A percentile compares a stretch with the other conserved stretches of the same genome.
Evolutionary conservation across 1,140 invertebrate genomes (phyloP).

Genomic region (Sitophilus oryzae): DNA sequence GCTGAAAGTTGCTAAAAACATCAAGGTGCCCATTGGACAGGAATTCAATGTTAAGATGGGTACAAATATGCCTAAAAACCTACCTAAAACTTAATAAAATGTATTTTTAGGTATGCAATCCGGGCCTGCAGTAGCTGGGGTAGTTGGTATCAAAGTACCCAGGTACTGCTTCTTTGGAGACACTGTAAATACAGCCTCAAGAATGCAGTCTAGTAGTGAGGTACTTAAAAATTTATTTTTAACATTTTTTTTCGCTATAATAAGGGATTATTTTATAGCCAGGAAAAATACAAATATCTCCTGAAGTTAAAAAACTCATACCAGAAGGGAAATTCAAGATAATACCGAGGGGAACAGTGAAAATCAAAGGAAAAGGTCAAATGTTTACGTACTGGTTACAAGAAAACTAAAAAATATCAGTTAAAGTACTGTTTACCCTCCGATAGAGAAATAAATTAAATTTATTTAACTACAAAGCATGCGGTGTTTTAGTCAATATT

Average conservation of each 20-base stretch:
- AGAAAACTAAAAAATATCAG: constrained; percentile 4
- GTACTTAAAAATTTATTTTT: constrained; percentile 43
- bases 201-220: constrained; percentile 75
- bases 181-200: constrained; percentile 78
- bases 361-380: constrained; percentile 53
- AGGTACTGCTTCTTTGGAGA: constrained; percentile 81
- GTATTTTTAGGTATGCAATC: constrained; percentile 48
- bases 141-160: constrained; percentile 66
- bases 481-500: too few relatives aligned
- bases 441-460: too few relatives aligned
- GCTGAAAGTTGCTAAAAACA: constrained; percentile 51
- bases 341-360: constrained; percentile 61
- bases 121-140: constrained; percentile 57
- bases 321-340: constrained; percentile 55
- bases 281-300: constrained; percentile 71
- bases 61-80: constrained; percentile 32
- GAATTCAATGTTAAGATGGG: constrained; percentile 59
- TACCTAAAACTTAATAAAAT: not conserved
- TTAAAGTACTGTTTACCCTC: not conserved
- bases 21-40: constrained; percentile 47
- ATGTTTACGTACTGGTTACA: constrained; percentile 32
- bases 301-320: constrained; percentile 56
- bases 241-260: not conserved
- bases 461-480: too few relatives aligned
- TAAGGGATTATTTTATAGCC: constrained; percentile 45